These are phyloP conservation scores for Ametastegia equiseti DNA, from an alignment of 2,888 invertebrate genomes.

Conservation along the genomic window DNA sequence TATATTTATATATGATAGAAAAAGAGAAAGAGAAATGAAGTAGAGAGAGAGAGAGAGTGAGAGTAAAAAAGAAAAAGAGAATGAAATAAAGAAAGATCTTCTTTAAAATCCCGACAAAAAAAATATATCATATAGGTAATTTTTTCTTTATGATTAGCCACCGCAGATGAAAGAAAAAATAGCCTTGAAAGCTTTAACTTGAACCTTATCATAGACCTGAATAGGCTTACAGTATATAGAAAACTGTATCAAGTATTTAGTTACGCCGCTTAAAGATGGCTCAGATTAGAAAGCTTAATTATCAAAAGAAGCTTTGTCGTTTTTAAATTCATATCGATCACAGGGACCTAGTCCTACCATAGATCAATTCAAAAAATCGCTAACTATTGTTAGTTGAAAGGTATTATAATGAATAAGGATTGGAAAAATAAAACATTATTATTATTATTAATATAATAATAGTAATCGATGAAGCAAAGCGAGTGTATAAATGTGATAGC, in stretches of 20 bases:
- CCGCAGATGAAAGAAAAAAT: not conserved
- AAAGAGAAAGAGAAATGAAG: not conserved
- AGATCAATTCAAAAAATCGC: slow-evolving; percentile 10
- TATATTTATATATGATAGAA: not conserved
- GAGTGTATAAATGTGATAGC: slow-evolving; percentile 68
- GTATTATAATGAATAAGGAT: slow-evolving; percentile 19
- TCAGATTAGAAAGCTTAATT: not conserved
- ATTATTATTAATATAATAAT: too few relatives aligned
- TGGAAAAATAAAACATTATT: too few relatives aligned
- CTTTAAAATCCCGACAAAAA: not conserved
- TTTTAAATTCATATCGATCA: slow-evolving; percentile 29
- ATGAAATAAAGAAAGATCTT: not conserved
- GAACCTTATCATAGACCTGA: not conserved
- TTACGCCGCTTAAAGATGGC: slow-evolving; percentile 21
- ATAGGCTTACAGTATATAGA: not conserved
- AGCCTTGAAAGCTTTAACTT: slow-evolving; percentile 26
- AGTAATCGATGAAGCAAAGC: slow-evolving; percentile 51
- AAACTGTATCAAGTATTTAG: slow-evolving; percentile 4
- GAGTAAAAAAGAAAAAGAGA: not conserved
- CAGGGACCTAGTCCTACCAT: slow-evolving; percentile 26
- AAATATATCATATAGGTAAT: not conserved
- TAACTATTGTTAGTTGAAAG: slow-evolving; percentile 21
- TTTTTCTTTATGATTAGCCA: not conserved
- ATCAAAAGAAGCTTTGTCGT: slow-evolving; percentile 24
- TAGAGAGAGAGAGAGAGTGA: not conserved